Evolutionary conservation across 2,888 invertebrate species (phyloP), one percentile per base, ranked within the genome.

Genomic region (Mimumesa dahlbomi): DNA sequence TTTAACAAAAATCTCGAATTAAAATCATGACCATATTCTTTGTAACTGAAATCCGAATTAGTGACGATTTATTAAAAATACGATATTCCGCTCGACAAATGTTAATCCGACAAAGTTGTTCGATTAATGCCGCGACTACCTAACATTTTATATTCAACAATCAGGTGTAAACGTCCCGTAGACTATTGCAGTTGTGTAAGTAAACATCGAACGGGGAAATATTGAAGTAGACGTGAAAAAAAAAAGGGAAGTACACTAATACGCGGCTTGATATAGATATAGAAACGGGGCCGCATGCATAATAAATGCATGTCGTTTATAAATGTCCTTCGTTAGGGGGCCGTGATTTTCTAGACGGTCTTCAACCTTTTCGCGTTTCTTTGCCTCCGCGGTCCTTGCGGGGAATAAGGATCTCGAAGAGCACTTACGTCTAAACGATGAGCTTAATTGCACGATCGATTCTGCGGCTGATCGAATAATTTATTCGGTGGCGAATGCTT

Each of bases 281-380:
- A 65, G 57, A 67, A 83, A 83, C 52, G 77, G 68, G 77, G 82
- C 75, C 72, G 77, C 74, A 84, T 86, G 84, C 82, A 85, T 86
- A 86, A 86, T 85, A 69, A 67, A 81, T 77, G 29, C 46, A 46
- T 34, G 34, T 48, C 43, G 62, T 66, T 73, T 73, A 50, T 56
- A 66, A 71, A 70, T 57, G 69, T 62, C 40, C 57, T 40, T 43
- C 52, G 62, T 67, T 61, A 54, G 56, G 36, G 25, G 16, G 36
- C 14, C 13, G 48, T 22, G 46, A 29, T 61, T 54, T 50, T 21
- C n/a, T 19, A 7, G 34, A 45, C 21, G 36, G 42, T 49, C 61
- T 49, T 66, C 66, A 16, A 64, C 38, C 52, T 58, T 62, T 57
- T 67, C 56, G 29, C 29, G 31, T 58, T 69, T 46, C 42, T 58